Evolutionary conservation across 2,113 vertebrate species (phyloP), one percentile per base, ranked within the genome.

Genomic region (Malaclemys terrapin): DNA sequence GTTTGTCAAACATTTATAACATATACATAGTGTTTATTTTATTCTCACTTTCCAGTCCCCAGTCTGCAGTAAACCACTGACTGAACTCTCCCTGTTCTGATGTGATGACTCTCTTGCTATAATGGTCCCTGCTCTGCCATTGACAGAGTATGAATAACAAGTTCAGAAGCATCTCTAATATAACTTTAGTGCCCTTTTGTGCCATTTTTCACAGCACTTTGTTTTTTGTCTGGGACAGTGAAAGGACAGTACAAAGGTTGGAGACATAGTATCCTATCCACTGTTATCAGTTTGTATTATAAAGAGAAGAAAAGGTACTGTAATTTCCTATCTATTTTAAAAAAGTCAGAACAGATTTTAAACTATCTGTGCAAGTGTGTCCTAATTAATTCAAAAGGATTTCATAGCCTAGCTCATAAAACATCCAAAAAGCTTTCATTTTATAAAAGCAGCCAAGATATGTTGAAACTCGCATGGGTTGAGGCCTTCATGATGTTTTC

Each of bases 111-210:
- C 22, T 53, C 92, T 93, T 91, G 93, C 20, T 93, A 49, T 54
- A 97, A 93, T 93, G 87, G 80, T 94, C 93, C 95, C 50, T 0
- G 47, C 90, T 25, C 89, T 96, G 88, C 93, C 95, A 89, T 88
- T 91, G 94, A 96, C 92, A 89, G 89, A 92, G 91, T 89, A 89
- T 86, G 95, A 94, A 96, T 96, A 96, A 96, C 17, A 81, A 95
- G 95, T 98, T 97, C 92, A 97, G 94, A 93, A 97, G 97, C 95
- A 82, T 96, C 45, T 49, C 91, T 91, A 96, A 94, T 95, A 92
- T 85, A 98, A 97, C 82, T 83, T 83, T 90, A 97, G 87, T 96
- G 92, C 85, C 89, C 89, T 87, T 95, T 75, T 93, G 97, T 92
- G 89, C 90, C 83, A 88, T 87, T 97, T 97, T 97, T 90, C 89